phyloP scores from a whole-genome alignment of 23 tunicate genomes.

The Clavelina lepadiformis region DNA sequence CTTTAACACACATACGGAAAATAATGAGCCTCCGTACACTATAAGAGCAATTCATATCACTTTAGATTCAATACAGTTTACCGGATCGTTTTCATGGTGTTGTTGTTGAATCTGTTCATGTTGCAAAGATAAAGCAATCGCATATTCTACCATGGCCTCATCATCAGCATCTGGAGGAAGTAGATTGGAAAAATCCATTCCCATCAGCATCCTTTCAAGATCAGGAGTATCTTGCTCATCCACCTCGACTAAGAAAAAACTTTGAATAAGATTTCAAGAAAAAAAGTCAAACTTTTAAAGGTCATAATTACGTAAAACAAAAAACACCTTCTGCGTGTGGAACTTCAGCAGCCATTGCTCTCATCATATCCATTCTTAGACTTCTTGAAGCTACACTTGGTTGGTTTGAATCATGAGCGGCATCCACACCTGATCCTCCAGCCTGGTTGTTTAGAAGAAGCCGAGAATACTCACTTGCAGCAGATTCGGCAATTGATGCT shows the following conservation, averaged over 20 bases:
- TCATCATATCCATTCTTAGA: slow-evolving; percentile 27
- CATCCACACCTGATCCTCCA: slow-evolving; percentile 4
- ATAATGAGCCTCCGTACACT: too few relatives aligned
- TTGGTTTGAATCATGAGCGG: background rate
- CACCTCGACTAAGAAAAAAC: background rate
- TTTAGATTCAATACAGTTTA: too few relatives aligned
- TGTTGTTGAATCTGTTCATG: slow-evolving; percentile 51
- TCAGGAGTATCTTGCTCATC: slow-evolving; percentile 18
- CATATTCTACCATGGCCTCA: slow-evolving; percentile 92
- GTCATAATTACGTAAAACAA: background rate
- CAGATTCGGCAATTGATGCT: slow-evolving; percentile 12
- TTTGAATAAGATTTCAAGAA: background rate
- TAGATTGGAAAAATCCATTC: slow-evolving; percentile 40
- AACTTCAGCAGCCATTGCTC: slow-evolving; percentile 47
- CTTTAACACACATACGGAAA: too few relatives aligned
- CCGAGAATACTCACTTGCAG: slow-evolving; percentile 30
- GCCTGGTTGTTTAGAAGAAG: slow-evolving; percentile 10
- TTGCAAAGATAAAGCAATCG: slow-evolving; percentile 78
- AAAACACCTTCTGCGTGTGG: slow-evolving; percentile 6
- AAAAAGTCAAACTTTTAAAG: background rate
- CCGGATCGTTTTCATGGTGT: slow-evolving; percentile 4
- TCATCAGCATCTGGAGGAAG: slow-evolving; percentile 64
- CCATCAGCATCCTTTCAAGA: slow-evolving; percentile 55
- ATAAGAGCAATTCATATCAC: too few relatives aligned
- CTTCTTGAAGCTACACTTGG: slow-evolving; percentile 22